Evolutionary conservation across 1,140 invertebrate genomes (phyloP).

Genomic region (Atta colombica): DNA sequence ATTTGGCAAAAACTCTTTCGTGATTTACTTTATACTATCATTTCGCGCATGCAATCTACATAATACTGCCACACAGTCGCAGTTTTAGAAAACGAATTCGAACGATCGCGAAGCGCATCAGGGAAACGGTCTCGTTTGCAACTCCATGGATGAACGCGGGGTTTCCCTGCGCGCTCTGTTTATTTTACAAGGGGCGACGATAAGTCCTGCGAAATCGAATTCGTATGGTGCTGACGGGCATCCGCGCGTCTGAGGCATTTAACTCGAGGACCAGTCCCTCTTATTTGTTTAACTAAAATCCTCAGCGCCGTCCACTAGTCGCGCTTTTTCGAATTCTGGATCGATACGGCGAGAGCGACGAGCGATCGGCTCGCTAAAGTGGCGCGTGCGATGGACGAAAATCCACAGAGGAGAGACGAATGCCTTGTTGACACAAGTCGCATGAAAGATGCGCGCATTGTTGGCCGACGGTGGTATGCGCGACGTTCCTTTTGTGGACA

Average conservation of each 20-base stretch:
- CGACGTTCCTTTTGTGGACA: constrained; percentile 67
- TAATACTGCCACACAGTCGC: neutral
- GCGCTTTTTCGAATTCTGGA: constrained; percentile 64
- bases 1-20: constrained; percentile 1
- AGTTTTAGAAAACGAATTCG: neutral
- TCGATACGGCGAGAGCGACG: constrained; percentile 66
- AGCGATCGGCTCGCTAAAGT: constrained; percentile 56
- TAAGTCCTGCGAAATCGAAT: constrained; percentile 71
- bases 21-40: neutral
- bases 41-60: neutral
- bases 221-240: constrained; percentile 42
- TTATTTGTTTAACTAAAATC: constrained; percentile 81
- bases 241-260: constrained; percentile 27
- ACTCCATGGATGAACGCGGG: neutral
- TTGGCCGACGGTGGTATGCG: constrained; percentile 58
- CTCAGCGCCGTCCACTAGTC: constrained; percentile 62
- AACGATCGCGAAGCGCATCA: neutral
- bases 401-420: constrained; percentile 63
- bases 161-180: constrained; percentile 30
- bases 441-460: constrained; percentile 65
- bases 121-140: neutral
- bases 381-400: constrained; percentile 73
- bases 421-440: constrained; percentile 69
- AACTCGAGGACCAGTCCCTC: constrained; percentile 55
- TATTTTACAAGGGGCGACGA: constrained; percentile 32